Percentiles rank a stretch among this genome's conserved stretches.
phyloP scores from a whole-genome alignment of 2,888 invertebrate genomes.

The Drosophila mulleri region DNA sequence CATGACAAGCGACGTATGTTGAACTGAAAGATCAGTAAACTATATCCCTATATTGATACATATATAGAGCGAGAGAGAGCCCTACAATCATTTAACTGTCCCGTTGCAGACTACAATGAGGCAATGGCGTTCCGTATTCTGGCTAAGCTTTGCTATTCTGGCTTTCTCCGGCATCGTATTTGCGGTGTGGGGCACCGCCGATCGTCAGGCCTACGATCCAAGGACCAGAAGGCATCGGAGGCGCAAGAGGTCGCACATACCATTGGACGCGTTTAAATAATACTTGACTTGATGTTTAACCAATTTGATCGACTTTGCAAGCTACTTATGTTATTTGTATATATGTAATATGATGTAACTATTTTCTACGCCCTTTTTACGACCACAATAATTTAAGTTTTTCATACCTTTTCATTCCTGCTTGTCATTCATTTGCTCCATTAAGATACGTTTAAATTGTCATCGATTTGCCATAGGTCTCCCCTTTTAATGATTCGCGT shows the following conservation, averaged over 20 bases:
- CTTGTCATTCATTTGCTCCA: not conserved
- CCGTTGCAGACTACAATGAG: slow-evolving; percentile 86
- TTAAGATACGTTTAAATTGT: not conserved
- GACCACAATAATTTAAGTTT: not conserved
- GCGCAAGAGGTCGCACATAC: not conserved
- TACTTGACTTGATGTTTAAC: too few relatives aligned
- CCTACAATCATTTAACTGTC: too few relatives aligned
- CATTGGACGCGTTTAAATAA: not conserved
- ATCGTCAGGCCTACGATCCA: slow-evolving; percentile 91
- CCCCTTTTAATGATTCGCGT: not conserved
- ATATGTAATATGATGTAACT: not conserved
- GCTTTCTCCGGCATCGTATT: slow-evolving; percentile 89
- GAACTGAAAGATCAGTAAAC: not conserved
- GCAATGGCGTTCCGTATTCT: slow-evolving; percentile 92
- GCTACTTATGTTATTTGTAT: not conserved
- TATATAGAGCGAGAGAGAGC: not conserved
- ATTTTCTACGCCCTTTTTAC: not conserved
- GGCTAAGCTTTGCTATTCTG: slow-evolving; percentile 90
- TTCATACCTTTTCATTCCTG: not conserved
- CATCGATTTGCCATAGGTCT: not conserved
- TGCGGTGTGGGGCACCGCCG: slow-evolving; percentile 87
- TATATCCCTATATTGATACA: too few relatives aligned
- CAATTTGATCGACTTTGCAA: not conserved
- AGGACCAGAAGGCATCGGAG: not conserved
- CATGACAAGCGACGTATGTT: slow-evolving; percentile 87